Conservation (phyloP, 2,888 invertebrate genomes). For the Polymixis flavicincta region DNA sequence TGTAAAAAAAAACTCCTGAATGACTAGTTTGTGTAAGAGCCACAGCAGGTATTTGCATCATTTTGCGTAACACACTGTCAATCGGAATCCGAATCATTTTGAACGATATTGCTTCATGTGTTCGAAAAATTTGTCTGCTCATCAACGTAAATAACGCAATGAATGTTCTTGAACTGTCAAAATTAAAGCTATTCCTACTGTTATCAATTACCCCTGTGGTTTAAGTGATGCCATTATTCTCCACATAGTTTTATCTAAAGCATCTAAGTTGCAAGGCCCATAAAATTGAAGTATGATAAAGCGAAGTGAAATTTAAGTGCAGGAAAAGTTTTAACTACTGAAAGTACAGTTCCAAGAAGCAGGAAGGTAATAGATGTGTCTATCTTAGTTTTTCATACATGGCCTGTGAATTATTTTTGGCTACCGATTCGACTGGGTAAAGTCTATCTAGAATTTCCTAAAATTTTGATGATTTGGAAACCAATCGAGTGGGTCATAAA, state of each 20-base stretch:
- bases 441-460: neutral
- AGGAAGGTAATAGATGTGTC: constrained; percentile 23
- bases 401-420: constrained; percentile 1
- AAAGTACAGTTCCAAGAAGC: constrained; percentile 28
- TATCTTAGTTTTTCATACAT: constrained; percentile 30
- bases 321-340: constrained; percentile 58
- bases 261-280: constrained; percentile 45
- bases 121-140: too few relatives aligned
- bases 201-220: too few relatives aligned
- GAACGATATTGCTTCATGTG: too few relatives aligned
- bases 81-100: too few relatives aligned
- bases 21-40: neutral
- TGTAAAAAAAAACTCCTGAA: neutral
- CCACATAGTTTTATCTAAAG: constrained; percentile 30
- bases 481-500: too few relatives aligned
- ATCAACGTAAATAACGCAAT: too few relatives aligned
- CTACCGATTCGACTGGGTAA: neutral
- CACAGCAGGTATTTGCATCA: neutral
- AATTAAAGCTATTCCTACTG: too few relatives aligned
- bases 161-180: too few relatives aligned
- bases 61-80: too few relatives aligned
- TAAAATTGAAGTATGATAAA: constrained; percentile 63
- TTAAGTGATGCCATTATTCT: constrained; percentile 19
- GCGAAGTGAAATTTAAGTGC: constrained; percentile 65
- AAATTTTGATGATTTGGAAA: neutral